Evolutionary conservation across 30 jellyfish, hydroid and myxozoan genomes (phyloP).

Genomic region (Hydractinia echinata): DNA sequence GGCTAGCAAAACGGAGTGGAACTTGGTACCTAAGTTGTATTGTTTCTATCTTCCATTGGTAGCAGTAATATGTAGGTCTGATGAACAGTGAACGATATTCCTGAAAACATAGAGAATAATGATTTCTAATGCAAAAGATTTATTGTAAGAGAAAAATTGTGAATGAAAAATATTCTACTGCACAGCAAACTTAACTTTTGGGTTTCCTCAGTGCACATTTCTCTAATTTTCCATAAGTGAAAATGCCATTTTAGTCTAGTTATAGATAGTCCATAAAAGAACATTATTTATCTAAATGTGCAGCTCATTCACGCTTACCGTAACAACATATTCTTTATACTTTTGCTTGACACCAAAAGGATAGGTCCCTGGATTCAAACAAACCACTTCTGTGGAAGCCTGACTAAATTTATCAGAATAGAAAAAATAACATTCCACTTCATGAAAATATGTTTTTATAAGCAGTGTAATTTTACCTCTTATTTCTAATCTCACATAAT

Average conservation of each 20-base stretch:
- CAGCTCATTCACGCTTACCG: background rate
- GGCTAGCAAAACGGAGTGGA: too few species aligned
- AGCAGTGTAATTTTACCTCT: too few species aligned
- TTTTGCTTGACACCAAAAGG: constrained; percentile 12
- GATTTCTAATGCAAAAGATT: background rate
- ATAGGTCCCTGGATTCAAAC: background rate
- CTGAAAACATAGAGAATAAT: background rate
- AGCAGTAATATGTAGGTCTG: background rate
- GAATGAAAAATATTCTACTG: too few species aligned
- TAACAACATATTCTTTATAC: background rate
- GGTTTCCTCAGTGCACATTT: too few species aligned
- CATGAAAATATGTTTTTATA: background rate
- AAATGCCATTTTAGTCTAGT: too few species aligned
- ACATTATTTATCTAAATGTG: too few species aligned
- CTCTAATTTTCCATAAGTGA: too few species aligned
- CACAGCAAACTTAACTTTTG: too few species aligned
- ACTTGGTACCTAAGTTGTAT: background rate
- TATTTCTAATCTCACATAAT: too few species aligned
- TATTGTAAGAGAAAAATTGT: too few species aligned
- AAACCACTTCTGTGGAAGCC: background rate
- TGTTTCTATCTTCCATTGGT: constrained; percentile 3
- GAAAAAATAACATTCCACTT: background rate
- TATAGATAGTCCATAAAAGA: too few species aligned
- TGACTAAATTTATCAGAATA: background rate
- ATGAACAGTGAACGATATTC: background rate